Evolutionary conservation across 1,140 invertebrate genomes (phyloP), one percentile per base, ranked within the genome.

Genomic region (roundworm (Caenorhabditis elegans)): DNA sequence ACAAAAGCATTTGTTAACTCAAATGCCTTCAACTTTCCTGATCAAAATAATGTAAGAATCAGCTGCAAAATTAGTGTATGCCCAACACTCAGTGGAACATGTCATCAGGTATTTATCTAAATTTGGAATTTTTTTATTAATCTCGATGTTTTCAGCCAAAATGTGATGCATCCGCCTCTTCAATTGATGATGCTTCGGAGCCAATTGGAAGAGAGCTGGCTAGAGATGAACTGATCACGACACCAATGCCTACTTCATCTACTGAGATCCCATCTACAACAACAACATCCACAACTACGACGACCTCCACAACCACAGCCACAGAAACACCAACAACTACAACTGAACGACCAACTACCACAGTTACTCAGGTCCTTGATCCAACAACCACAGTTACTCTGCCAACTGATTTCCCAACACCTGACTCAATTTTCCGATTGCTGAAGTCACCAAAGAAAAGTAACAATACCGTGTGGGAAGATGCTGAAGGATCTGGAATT

Each of bases 21-120:
- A 17, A 76, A 87, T 19, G 88, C 88, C 3, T 89, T 89, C 82
- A 88, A 89, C 60, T 89, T 89, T 53, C 88, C 88, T 19, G 88
- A 89, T 65, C 70, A 82, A 31, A 88, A 81, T 39, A 82, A 60
- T 26, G 84, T 89, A 47, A 82, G 34, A 36, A 90, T 89, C 82
- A 84, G 86, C 2, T 89, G 88, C 80, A 80, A 89, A 53, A 89
- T 89, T 79, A 65, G 79, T 26, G 78, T 90, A 11, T 89, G 88
- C 80, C 78, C 76, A 43, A 83, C 77, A 75, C 22, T 51, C 13
- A 80, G 82, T 39, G 86, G 87, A 49, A 49, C 24, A 15, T 85
- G 83, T 48, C 53, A 83, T 43, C 39, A 60, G 22, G 22, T 36
- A 48, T 31, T 70, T 43, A 24, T 11, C 10, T 10, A 46, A 19